A percentile compares a stretch with the other conserved stretches of the same genome.
These are phyloP conservation scores for Callocephalon fimbriatum DNA, from an alignment of 2,113 vertebrate species.

Conservation along the genomic window DNA sequence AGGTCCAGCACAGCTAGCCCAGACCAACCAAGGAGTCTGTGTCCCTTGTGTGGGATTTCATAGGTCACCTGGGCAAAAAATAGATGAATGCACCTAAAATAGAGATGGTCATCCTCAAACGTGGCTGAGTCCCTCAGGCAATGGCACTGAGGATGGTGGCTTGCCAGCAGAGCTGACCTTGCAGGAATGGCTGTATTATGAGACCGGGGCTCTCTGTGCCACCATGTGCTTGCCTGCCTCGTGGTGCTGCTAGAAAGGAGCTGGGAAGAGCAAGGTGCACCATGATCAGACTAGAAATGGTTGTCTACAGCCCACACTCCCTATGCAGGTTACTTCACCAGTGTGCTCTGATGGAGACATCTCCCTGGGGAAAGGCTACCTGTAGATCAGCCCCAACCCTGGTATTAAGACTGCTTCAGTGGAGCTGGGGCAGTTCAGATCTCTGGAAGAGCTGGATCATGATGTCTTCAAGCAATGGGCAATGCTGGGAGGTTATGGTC, in stretches of 20 bases:
- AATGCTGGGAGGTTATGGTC: not conserved
- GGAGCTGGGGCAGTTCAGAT: not conserved
- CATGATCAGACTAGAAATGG: not conserved
- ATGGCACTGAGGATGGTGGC: not conserved
- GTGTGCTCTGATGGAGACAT: not conserved
- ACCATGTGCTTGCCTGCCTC: not conserved
- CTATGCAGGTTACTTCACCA: not conserved
- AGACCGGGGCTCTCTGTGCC: fast-evolving
- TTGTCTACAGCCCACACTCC: not conserved
- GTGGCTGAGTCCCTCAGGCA: not conserved
- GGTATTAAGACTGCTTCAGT: not conserved
- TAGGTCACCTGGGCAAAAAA: not conserved
- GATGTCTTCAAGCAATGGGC: not conserved
- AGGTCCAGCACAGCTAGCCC: not conserved
- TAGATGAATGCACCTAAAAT: not conserved
- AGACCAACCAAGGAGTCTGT: not conserved
- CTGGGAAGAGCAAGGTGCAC: not conserved
- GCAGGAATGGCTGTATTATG: not conserved
- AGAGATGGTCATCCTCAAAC: not conserved
- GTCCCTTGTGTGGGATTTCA: not conserved
- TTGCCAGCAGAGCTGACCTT: not conserved
- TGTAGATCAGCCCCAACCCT: not conserved
- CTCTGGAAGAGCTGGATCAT: not conserved
- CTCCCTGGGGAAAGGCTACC: not conserved
- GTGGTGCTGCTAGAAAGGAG: not conserved